Conservation (phyloP, 2,113 vertebrate species). For the Xiphophorus couchianus region DNA sequence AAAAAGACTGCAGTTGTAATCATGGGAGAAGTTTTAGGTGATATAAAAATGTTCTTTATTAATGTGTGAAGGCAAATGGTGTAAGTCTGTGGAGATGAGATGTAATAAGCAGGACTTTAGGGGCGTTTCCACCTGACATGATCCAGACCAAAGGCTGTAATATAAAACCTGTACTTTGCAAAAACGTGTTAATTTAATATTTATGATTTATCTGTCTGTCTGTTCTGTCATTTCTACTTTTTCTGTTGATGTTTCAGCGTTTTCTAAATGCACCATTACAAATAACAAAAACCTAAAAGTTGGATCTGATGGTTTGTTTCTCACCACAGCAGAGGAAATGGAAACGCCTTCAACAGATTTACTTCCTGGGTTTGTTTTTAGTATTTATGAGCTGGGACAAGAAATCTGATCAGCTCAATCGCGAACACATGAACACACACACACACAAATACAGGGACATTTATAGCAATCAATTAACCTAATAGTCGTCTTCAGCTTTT, state of each 20-base stretch:
- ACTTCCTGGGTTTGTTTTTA: not conserved
- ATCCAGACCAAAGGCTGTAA: slow-evolving; percentile 72
- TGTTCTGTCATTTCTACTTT: slow-evolving; percentile 64
- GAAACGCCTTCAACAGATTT: not conserved
- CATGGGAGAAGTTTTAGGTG: slow-evolving; percentile 24
- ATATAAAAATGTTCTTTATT: slow-evolving; percentile 58
- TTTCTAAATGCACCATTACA: slow-evolving; percentile 76
- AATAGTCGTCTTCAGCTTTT: no score
- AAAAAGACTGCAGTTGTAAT: slow-evolving; percentile 40
- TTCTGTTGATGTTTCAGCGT: slow-evolving; percentile 74
- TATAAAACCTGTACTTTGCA: slow-evolving; percentile 60
- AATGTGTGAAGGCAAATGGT: slow-evolving; percentile 33
- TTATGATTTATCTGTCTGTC: slow-evolving; percentile 55
- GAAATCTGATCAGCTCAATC: no score
- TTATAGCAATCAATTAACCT: no score
- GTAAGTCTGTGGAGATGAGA: slow-evolving; percentile 38
- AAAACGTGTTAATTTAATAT: slow-evolving; percentile 71
- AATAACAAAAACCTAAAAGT: slow-evolving; percentile 72
- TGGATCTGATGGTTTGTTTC: slow-evolving; percentile 4
- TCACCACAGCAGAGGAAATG: not conserved
- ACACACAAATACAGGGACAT: no score
- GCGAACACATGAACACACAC: no score
- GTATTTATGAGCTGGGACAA: no score
- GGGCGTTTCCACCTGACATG: slow-evolving; percentile 52
- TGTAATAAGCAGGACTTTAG: slow-evolving; percentile 51